phyloP scores from a whole-genome alignment of 2,113 vertebrate genomes.

The Protobothrops flavoviridis region DNA sequence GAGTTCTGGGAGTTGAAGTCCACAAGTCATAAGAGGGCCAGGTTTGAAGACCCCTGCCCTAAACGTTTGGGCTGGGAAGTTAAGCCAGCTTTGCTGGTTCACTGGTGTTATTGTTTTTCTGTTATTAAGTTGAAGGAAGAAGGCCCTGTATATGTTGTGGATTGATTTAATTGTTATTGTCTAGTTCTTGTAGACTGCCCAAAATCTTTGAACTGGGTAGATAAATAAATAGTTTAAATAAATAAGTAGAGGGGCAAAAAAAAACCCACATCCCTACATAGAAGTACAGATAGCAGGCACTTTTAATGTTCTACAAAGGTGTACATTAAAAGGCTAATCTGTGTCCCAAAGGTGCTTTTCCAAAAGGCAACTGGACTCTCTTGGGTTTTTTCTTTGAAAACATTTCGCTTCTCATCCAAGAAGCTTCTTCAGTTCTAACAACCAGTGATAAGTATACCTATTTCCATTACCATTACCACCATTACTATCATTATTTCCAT shows the following conservation, averaged over 20 bases:
- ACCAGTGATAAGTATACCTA: background rate
- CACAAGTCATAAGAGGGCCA: too few relatives aligned
- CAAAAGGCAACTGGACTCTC: background rate
- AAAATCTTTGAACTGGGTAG: background rate
- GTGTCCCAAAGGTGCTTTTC: background rate
- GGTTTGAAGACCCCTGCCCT: background rate
- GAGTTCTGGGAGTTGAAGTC: too few relatives aligned
- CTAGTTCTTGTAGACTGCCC: background rate
- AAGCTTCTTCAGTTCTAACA: background rate
- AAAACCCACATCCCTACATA: background rate
- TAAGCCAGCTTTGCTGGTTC: background rate
- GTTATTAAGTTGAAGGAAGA: background rate
- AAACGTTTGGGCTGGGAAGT: background rate
- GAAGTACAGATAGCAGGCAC: background rate
- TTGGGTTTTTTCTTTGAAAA: background rate
- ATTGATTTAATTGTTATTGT: background rate
- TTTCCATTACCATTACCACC: background rate
- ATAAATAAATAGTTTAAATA: background rate
- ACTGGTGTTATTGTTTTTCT: background rate
- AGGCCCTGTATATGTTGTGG: background rate
- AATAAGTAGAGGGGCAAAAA: background rate
- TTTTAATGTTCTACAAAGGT: background rate
- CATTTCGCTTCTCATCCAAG: background rate
- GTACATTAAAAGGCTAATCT: background rate
- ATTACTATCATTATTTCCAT: background rate